These are phyloP conservation scores for Corythoichthys intestinalis DNA, from an alignment of 2,113 vertebrate species.

Conservation along the genomic window DNA sequence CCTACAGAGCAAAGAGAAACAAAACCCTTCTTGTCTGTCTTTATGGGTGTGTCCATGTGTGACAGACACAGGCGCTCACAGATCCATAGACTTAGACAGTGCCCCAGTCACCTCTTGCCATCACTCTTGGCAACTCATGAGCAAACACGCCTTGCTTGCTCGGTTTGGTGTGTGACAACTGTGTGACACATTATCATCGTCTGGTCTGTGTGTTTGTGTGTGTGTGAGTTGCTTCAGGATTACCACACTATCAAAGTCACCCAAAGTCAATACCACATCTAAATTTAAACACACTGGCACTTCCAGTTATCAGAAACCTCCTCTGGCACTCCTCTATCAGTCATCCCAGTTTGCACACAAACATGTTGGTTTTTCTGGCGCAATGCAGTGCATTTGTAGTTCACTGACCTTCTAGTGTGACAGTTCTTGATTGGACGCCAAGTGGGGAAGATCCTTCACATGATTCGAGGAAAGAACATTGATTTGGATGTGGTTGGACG, in stretches of 20 bases:
- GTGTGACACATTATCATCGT: constrained; percentile 14
- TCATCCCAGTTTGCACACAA: constrained; percentile 7
- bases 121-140: constrained; percentile 37
- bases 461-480: neutral
- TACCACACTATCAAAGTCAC: constrained; percentile 19
- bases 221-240: constrained; percentile 16
- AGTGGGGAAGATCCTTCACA: constrained; percentile 8
- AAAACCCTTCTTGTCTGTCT: constrained; percentile 55
- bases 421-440: constrained; percentile 12
- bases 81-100: constrained; percentile 3
- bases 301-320: constrained; percentile 40
- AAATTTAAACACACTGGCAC: constrained; percentile 40
- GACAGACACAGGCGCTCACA: constrained; percentile 17
- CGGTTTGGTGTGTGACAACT: constrained; percentile 20
- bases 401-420: constrained; percentile 37
- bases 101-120: constrained; percentile 43
- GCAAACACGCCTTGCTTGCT: constrained; percentile 40
- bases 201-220: constrained; percentile 17
- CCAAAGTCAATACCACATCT: constrained; percentile 41
- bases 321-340: constrained; percentile 41
- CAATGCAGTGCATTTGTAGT: constrained; percentile 29
- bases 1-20: constrained; percentile 23
- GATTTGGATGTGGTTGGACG: neutral
- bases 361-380: constrained; percentile 29
- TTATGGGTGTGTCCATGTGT: constrained; percentile 37